These are phyloP conservation scores for Papilio elwesi DNA, from an alignment of 2,888 invertebrate species.

Conservation along the genomic window DNA sequence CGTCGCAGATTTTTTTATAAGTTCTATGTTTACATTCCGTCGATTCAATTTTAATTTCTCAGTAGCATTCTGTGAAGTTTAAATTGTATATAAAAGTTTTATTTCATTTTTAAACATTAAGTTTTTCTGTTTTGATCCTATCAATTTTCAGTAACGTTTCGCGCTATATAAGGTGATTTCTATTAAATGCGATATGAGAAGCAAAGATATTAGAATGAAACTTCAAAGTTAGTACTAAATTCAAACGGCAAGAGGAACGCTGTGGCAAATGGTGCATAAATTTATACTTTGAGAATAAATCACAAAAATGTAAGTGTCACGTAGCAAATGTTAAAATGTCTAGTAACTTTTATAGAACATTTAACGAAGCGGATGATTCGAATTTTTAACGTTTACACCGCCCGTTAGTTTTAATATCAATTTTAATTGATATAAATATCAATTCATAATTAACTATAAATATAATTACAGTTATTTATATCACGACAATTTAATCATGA, in stretches of 20 bases:
- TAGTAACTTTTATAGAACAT: constrained; percentile 50
- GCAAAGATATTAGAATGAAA: constrained; percentile 57
- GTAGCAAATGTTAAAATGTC: constrained; percentile 62
- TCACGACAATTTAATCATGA: background rate
- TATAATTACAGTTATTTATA: background rate
- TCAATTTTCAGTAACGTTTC: background rate
- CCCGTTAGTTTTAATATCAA: too few relatives aligned
- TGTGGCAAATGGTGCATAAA: constrained; percentile 75
- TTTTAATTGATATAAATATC: too few relatives aligned
- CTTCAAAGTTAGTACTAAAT: constrained; percentile 63
- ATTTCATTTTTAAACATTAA: too few relatives aligned
- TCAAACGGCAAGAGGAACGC: constrained; percentile 64
- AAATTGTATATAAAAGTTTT: too few relatives aligned
- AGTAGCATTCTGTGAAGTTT: background rate
- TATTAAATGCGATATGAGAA: constrained; percentile 44
- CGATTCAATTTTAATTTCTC: background rate
- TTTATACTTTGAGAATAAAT: constrained; percentile 71
- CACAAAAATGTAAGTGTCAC: constrained; percentile 72
- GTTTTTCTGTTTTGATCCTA: background rate
- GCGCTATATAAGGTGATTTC: constrained; percentile 6
- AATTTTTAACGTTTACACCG: background rate
- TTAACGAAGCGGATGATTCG: constrained; percentile 14
- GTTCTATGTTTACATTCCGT: too few relatives aligned
- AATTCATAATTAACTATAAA: background rate
- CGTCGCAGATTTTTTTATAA: too few relatives aligned